Evolutionary conservation across 2,888 invertebrate genomes (phyloP).

Genomic region (Frankliniella fusca): DNA sequence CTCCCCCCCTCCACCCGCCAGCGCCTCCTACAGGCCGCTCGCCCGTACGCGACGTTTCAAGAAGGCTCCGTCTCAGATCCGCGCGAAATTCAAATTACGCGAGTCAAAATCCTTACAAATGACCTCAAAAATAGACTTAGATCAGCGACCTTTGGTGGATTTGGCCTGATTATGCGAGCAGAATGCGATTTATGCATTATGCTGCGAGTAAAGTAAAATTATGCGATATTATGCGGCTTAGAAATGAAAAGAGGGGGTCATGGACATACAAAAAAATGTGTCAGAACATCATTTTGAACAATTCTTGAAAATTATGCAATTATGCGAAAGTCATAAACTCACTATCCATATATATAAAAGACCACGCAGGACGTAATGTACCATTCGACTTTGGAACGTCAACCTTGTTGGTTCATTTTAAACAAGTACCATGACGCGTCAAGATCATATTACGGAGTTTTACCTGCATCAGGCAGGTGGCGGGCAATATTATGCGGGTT

Average conservation of each 20-base stretch:
- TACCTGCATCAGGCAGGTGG: no score
- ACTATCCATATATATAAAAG: neutral
- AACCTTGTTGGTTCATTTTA: no score
- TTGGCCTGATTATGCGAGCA: constrained; percentile 9
- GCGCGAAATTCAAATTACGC: neutral
- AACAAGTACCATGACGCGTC: no score
- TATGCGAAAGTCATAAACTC: neutral
- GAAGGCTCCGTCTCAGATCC: neutral
- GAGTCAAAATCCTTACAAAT: neutral
- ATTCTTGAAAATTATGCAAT: constrained; percentile 13
- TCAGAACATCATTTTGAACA: neutral
- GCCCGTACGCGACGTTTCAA: constrained; percentile 10
- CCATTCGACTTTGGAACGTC: no score
- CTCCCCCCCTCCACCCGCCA: no score
- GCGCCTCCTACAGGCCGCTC: neutral
- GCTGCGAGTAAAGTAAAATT: neutral
- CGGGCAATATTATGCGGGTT: no score
- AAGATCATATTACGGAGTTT: no score
- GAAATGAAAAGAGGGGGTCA: neutral
- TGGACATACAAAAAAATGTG: neutral
- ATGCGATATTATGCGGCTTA: neutral
- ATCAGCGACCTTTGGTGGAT: neutral
- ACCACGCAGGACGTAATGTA: no score
- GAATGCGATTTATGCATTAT: neutral
- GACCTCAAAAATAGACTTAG: neutral